Evolutionary conservation across 1,140 invertebrate genomes (phyloP), one percentile per base, ranked within the genome.

Genomic region (Phthorimaea operculella): DNA sequence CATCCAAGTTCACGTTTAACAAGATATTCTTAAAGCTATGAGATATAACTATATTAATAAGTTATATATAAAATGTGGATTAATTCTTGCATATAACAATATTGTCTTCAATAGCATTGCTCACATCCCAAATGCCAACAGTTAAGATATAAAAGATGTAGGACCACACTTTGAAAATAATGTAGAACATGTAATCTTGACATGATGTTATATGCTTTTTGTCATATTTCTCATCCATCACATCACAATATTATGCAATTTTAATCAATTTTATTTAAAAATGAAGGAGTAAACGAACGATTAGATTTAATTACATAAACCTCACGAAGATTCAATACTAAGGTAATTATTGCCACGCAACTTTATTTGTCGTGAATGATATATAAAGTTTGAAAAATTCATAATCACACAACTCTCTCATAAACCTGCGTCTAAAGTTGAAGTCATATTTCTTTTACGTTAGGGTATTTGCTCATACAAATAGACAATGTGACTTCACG

Each of bases 71-170:
- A 79, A 84, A 77, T 75, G 75, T 84, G 75, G 69, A 79, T 70
- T 71, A 82, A 66, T 68, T 67, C 67, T 76, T 78, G 76, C 68
- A 64, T 81, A 76, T 67, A 83, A 81, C 78, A 83, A 83, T 84
- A 84, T 83, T 83, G 81, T 84, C 81, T 74, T 79, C 67, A 68
- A 69, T 80, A 79, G 63, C 75, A 77, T 80, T 78, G 69, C 77
- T 76, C 70, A 71, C 52, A 68, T 69, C 55, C 58, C 64, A 63
- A 56, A 58, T 60, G 57, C 65, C 56, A 68, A 69, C 52, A 63
- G 63, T 69, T 64, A 51, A 63, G 55, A 57, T 63, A 36, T 59
- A 59, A 62, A 52, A 59, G 33, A 18, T 45, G 44, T 47, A 47
- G 44, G 44, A 47, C 44, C 44, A 47, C 44, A 42, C 39, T 2